Base-by-base conservation (phyloP, 1,140 invertebrate genomes). In the Vanessa atalanta region DNA sequence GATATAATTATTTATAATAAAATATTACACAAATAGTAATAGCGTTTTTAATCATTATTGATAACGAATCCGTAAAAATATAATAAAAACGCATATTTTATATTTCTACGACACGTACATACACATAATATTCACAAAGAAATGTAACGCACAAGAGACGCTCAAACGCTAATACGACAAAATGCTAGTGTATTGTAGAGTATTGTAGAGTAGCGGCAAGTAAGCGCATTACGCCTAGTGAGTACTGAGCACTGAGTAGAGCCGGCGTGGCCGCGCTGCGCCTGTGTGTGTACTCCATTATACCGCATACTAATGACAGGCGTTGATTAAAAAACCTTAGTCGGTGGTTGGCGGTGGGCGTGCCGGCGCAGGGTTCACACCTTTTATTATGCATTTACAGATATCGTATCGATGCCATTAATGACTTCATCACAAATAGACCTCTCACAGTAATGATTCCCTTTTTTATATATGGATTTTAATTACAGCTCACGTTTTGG, bases 311-410 rank as follows among this genome's bases (percentile, higher is more conserved):
- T 88, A 88, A 87, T 88, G 84, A 85, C 80, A 86, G 82, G 83
- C 81, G 83, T 84, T 90, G 88, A 90, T 90, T 90, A 90, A 90
- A 88, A 88, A 90, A 86, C 84, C 83, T 85, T 83, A 89, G 87
- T 87, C 79, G 80, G 60, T 86, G 79, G 20, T 80, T 63, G 81
- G 85, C 79, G 20, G 81, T 63, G 81, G 85, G 86, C 84, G 80
- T 73, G 72, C 75, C 61, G 65, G 67, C 65, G 63, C 53, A 55
- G 70, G 73, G 53, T 69, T 67, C 43, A 43, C 73, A 43, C 70
- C 57, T 61, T 11, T 57, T 23, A n/a, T 51, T 51, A 13, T 60
- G 20, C 55, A 26, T 26, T 6, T 20, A 26, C 11, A 6, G 11
- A n/a, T 20, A 20, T n/a, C 11, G 26, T 61, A 61, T 61, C 57